These are phyloP conservation scores for Herpailurus yagouaroundi DNA, from an alignment of 2,113 vertebrate genomes.

Conservation along the genomic window DNA sequence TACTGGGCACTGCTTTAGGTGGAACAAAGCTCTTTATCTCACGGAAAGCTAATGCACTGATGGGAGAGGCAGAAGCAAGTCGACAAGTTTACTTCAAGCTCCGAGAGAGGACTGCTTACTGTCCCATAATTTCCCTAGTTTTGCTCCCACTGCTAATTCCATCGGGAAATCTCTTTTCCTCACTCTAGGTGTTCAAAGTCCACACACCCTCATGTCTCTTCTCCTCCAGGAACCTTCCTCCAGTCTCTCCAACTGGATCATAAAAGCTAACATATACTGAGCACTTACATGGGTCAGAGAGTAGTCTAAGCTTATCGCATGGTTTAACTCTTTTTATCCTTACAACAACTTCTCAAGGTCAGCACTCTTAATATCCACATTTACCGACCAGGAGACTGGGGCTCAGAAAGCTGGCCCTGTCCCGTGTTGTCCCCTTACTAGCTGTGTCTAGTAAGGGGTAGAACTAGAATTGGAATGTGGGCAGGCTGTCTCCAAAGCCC, in stretches of 20 bases:
- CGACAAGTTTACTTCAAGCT: not conserved
- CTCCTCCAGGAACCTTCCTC: not conserved
- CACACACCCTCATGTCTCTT: not conserved
- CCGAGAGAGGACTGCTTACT: not conserved
- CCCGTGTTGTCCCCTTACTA: not conserved
- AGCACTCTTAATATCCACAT: not conserved
- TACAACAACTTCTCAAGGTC: not conserved
- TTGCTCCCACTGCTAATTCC: not conserved
- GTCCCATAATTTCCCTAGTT: not conserved
- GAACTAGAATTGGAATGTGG: not conserved
- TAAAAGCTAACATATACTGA: not conserved
- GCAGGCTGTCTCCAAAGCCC: not conserved
- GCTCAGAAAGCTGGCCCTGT: not conserved
- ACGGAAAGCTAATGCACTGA: not conserved
- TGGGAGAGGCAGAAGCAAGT: not conserved
- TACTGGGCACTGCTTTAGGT: not conserved
- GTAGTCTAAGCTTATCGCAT: not conserved
- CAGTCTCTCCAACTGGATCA: not conserved
- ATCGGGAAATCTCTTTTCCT: not conserved
- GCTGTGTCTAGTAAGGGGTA: not conserved
- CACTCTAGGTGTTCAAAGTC: not conserved
- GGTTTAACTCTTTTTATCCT: not conserved
- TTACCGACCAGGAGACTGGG: not conserved
- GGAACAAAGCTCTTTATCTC: not conserved
- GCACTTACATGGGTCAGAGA: not conserved